Evolutionary conservation across 2,113 vertebrate species (phyloP).

Genomic region (Stomatorhinus ivindoensis): DNA sequence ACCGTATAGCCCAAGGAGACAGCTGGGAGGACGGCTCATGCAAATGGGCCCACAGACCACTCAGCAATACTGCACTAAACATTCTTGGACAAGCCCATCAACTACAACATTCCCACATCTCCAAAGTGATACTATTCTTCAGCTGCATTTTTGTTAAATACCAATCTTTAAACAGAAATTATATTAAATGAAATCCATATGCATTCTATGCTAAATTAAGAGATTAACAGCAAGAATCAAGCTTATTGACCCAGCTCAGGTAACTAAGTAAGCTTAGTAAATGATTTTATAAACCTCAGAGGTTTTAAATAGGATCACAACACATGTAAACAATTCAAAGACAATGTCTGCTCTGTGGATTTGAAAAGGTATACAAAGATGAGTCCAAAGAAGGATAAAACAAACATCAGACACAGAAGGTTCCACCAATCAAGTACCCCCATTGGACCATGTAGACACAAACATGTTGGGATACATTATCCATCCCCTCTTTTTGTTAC

Average conservation of each 20-base stretch:
- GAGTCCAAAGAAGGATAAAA: neutral
- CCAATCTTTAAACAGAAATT: neutral
- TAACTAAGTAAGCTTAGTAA: neutral
- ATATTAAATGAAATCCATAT: neutral
- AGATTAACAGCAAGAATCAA: neutral
- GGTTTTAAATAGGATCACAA: neutral
- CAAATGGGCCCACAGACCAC: neutral
- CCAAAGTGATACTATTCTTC: neutral
- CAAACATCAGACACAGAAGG: conserved; percentile 10
- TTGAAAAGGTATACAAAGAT: neutral
- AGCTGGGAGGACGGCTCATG: neutral
- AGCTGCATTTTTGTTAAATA: neutral
- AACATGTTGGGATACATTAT: neutral
- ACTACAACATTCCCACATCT: neutral
- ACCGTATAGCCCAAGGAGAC: neutral
- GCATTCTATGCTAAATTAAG: neutral
- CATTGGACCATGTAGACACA: neutral
- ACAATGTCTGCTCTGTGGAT: neutral
- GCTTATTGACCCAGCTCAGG: neutral
- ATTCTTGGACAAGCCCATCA: neutral
- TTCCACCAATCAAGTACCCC: neutral
- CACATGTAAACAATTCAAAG: conserved; percentile 3
- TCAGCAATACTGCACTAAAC: neutral
- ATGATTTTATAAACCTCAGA: neutral
- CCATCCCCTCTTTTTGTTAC: neutral